Evolutionary conservation across 2,797 vertebrate genomes (phyloP).

Genomic region (Rhodeus uyekii): DNA sequence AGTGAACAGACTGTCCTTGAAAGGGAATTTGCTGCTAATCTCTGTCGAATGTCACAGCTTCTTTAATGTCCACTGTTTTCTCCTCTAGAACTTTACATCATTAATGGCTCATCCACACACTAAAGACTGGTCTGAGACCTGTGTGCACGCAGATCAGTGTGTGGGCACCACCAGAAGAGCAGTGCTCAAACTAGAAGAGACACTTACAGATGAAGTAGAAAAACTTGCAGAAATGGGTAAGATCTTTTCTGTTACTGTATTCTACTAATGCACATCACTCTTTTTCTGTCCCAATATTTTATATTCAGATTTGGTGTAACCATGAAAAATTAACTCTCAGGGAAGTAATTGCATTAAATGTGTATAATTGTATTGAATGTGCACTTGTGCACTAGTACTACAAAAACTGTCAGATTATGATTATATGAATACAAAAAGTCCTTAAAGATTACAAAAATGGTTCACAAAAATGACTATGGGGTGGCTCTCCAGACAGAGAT

Average conservation of each 20-base stretch:
- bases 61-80: conserved; percentile 12
- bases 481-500: too few relatives aligned
- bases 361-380: background rate
- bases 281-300: background rate
- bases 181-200: conserved; percentile 69
- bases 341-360: too few relatives aligned
- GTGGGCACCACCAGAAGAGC: conserved; percentile 75
- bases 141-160: conserved; percentile 71
- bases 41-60: background rate
- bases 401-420: too few relatives aligned
- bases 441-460: too few relatives aligned
- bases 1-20: background rate
- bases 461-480: too few relatives aligned
- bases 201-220: conserved; percentile 64
- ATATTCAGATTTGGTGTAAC: background rate
- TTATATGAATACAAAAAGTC: too few relatives aligned
- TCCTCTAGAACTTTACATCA: conserved; percentile 72
- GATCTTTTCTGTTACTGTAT: background rate
- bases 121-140: conserved; percentile 76
- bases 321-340: background rate
- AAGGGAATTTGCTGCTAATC: background rate
- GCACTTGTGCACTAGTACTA: background rate
- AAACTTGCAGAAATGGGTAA: conserved; percentile 73
- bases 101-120: conserved; percentile 69
- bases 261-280: background rate